Conservation (phyloP, 2,113 vertebrate species). For the Bubo scandiacus region DNA sequence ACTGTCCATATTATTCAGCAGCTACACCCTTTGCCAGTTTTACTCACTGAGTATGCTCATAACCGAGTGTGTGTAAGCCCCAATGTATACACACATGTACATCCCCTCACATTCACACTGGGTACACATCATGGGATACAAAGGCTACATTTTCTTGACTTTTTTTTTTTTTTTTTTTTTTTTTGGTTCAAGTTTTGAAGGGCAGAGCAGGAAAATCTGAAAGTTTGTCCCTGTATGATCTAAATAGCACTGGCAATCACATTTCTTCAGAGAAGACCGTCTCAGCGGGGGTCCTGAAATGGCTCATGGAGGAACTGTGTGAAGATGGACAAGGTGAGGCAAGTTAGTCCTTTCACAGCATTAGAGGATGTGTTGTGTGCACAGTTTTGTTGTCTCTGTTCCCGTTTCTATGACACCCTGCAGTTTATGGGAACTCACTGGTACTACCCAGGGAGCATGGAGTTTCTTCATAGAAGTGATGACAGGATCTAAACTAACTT, state of each 20-base stretch:
- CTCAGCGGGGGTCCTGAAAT: not conserved
- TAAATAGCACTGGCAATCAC: not conserved
- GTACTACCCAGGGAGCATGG: not conserved
- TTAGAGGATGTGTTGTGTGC: accelerated
- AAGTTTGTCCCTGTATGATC: not conserved
- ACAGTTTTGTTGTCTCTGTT: not conserved
- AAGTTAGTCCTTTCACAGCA: not conserved
- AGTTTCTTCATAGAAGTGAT: not conserved
- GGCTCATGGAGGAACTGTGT: slow-evolving; percentile 39
- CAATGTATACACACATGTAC: not conserved
- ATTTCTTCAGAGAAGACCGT: not conserved
- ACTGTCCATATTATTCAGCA: not conserved
- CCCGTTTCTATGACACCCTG: not conserved
- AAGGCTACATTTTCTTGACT: not conserved
- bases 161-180: too few species aligned
- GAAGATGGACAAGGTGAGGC: not conserved
- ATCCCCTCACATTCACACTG: not conserved
- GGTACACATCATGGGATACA: not conserved
- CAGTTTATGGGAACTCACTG: not conserved
- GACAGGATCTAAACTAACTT: not conserved
- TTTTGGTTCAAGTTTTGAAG: not conserved
- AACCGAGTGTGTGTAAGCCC: not conserved
- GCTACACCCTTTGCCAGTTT: not conserved
- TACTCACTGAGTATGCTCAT: not conserved
- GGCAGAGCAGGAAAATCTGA: not conserved